A percentile compares a stretch with the other conserved stretches of the same genome.
Evolutionary conservation across 2,888 invertebrate genomes (phyloP).

Genomic region (Drosophila lacicola): DNA sequence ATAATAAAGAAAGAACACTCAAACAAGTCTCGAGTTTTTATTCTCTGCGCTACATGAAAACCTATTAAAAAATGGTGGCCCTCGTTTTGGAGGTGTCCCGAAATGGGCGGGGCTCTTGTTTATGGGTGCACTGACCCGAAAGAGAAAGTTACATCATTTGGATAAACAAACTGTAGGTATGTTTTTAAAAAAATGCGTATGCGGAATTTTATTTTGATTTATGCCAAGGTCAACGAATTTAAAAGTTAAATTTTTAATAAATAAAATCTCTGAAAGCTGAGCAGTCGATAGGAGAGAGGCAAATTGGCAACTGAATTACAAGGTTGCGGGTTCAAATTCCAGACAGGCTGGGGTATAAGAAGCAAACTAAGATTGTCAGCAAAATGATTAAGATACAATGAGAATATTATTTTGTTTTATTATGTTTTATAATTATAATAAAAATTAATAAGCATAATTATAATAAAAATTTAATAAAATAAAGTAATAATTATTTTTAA

Average conservation of each 20-base stretch:
- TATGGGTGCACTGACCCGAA: conserved; percentile 25
- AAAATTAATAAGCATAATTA: not conserved
- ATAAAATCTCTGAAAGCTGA: no score
- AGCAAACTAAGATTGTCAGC: no score
- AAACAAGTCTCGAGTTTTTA: conserved; percentile 26
- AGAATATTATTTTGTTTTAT: not conserved
- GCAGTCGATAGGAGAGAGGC: no score
- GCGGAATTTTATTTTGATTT: conserved; percentile 2
- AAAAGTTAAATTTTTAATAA: not conserved
- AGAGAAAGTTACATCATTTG: conserved; percentile 19
- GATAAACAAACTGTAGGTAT: conserved; percentile 4
- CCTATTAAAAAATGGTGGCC: conserved; percentile 31
- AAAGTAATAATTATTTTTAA: no score
- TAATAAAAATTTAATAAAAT: not conserved
- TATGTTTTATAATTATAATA: no score
- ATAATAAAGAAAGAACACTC: conserved; percentile 11
- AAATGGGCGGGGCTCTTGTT: not conserved
- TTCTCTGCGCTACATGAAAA: conserved; percentile 23
- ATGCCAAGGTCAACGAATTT: not conserved
- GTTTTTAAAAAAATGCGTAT: not conserved
- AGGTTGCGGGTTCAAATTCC: no score
- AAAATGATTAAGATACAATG: not conserved
- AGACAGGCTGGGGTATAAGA: no score
- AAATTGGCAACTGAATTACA: no score
- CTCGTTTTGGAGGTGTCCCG: conserved; percentile 10